Conservation (phyloP, 2,797 vertebrate genomes). For the Betta splendens region DNA sequence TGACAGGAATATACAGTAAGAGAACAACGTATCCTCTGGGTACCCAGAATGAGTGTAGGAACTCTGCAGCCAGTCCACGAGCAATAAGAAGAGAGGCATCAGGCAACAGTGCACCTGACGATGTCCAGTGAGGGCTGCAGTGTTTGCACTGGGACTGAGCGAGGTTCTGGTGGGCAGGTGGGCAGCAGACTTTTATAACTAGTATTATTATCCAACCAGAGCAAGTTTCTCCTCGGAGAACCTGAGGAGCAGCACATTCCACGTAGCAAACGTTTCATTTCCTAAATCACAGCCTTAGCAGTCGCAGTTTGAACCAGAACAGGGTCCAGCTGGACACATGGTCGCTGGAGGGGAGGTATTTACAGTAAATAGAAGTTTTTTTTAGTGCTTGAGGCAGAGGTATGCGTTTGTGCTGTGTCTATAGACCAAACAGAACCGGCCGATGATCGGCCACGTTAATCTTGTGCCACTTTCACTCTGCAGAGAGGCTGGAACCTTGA, state of each 20-base stretch:
- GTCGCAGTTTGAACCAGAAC: constrained; percentile 23
- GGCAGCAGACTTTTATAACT: no score
- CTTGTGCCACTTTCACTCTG: constrained; percentile 48
- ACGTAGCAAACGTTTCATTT: constrained; percentile 66
- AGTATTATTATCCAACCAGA: constrained; percentile 12
- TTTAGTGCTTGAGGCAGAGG: constrained; percentile 30
- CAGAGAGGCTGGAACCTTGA: constrained; percentile 38
- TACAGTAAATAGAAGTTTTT: constrained; percentile 36
- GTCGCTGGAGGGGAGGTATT: constrained; percentile 36
- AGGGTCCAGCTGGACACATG: constrained; percentile 35
- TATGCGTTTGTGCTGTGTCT: constrained; percentile 24
- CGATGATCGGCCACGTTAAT: constrained; percentile 20
- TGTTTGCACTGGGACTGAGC: background rate
- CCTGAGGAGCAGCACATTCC: constrained; percentile 45
- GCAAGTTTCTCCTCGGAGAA: constrained; percentile 27
- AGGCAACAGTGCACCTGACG: background rate
- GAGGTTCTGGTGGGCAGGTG: no score
- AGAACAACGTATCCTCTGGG: background rate
- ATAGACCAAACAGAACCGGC: constrained; percentile 28
- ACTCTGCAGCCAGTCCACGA: background rate
- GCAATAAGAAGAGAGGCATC: background rate
- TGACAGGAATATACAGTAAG: no score
- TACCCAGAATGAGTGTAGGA: background rate
- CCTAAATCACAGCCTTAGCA: constrained; percentile 62
- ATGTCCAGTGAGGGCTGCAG: background rate